These are phyloP conservation scores for Dryoscopus gambensis DNA, from an alignment of 2,113 vertebrate genomes.

Conservation along the genomic window DNA sequence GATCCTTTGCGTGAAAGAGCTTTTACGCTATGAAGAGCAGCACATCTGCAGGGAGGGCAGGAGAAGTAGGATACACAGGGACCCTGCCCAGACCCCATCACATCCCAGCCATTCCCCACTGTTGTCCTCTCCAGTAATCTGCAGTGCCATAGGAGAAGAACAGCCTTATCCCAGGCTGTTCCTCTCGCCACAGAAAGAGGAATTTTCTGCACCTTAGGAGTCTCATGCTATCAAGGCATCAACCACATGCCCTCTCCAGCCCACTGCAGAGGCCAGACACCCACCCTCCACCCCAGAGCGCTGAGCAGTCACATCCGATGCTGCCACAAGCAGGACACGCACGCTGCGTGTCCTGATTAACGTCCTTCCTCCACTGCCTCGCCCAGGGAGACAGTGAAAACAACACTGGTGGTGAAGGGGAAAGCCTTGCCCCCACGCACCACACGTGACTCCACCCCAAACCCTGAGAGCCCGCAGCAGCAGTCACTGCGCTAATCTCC, in stretches of 20 bases:
- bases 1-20: neutral
- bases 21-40: neutral
- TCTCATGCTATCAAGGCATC: neutral
- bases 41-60: neutral
- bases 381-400: neutral
- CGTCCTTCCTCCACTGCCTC: neutral
- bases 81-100: neutral
- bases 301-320: neutral
- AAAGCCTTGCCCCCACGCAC: neutral
- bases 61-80: neutral
- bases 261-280: rapidly evolving
- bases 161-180: neutral
- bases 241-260: neutral
- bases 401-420: neutral
- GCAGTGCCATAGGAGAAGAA: neutral
- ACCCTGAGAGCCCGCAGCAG: neutral
- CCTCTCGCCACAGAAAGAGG: neutral
- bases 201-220: neutral
- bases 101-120: rapidly evolving
- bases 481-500: neutral
- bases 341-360: rapidly evolving
- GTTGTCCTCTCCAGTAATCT: neutral
- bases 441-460: neutral
- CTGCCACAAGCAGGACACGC: neutral
- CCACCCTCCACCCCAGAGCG: rapidly evolving